Conservation (phyloP, 2,113 vertebrate genomes). For the Prietella phreatophila region DNA sequence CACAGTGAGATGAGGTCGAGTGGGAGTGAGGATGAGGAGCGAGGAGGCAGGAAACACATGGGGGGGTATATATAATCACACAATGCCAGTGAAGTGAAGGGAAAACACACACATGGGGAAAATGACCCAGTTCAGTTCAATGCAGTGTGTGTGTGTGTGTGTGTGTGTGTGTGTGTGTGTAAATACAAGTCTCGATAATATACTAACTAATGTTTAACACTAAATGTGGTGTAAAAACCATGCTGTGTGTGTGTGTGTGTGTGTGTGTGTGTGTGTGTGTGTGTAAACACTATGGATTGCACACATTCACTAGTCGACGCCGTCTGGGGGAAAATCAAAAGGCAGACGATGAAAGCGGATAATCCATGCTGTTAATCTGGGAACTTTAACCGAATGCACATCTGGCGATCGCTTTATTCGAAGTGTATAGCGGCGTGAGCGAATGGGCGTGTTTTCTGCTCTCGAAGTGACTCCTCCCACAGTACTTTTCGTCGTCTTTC, state of each 20-base stretch:
- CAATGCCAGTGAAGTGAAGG: constrained; percentile 67
- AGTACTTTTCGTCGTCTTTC: no score
- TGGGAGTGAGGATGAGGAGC: constrained; percentile 21
- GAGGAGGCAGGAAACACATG: constrained; percentile 28
- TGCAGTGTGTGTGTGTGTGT: constrained; percentile 60
- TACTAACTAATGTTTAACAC: not conserved
- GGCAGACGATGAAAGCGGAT: no score
- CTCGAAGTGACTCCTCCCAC: no score
- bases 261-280: constrained; percentile 43
- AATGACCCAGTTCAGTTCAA: constrained; percentile 52
- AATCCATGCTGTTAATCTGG: no score
- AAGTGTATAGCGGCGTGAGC: no score
- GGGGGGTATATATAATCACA: constrained; percentile 40
- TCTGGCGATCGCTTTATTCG: no score
- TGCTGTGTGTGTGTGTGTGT: constrained; percentile 42
- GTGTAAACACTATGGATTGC: not conserved
- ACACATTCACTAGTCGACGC: not conserved
- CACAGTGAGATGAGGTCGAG: constrained; percentile 51
- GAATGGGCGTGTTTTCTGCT: no score
- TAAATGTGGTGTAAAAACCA: not conserved
- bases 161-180: constrained; percentile 36
- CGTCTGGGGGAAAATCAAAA: no score
- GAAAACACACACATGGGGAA: constrained; percentile 49
- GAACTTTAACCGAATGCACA: no score
- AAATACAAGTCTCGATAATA: not conserved